phyloP scores from a whole-genome alignment of 2,888 invertebrate species.

The Copidosoma aretas region DNA sequence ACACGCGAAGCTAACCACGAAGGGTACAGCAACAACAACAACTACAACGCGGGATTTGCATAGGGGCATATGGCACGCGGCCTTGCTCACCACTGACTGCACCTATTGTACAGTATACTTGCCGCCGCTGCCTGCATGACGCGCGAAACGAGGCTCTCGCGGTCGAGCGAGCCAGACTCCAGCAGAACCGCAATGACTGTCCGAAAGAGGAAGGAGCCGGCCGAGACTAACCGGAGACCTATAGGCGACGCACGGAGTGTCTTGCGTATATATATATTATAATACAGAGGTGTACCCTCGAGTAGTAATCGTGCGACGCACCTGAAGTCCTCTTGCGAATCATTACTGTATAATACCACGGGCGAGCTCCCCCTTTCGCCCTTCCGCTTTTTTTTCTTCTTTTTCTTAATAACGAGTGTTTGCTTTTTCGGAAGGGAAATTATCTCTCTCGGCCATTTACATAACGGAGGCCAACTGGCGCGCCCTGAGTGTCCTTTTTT shows the following conservation, averaged over 20 bases:
- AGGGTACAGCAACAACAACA: not conserved
- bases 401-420: slow-evolving; percentile 2
- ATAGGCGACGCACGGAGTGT: not conserved
- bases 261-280: too few relatives aligned
- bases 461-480: slow-evolving; percentile 35
- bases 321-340: not conserved
- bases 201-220: not conserved
- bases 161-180: not conserved
- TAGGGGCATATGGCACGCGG: slow-evolving; percentile 39
- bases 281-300: too few relatives aligned
- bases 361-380: not conserved
- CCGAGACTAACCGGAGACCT: too few relatives aligned
- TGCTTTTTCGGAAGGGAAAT: slow-evolving; percentile 3
- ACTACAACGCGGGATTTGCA: slow-evolving; percentile 30
- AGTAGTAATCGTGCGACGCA: too few relatives aligned
- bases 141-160: slow-evolving; percentile 29
- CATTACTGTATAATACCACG: too few relatives aligned
- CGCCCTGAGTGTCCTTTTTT: slow-evolving; percentile 31
- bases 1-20: too few relatives aligned
- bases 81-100: slow-evolving; percentile 13
- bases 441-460: slow-evolving; percentile 25
- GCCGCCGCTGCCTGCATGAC: slow-evolving; percentile 19
- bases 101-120: too few relatives aligned
- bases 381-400: slow-evolving; percentile 3
- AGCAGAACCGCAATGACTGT: not conserved